Percentiles rank a stretch among this genome's conserved stretches.
Conservation (phyloP, 2,888 invertebrate species). For the Lottia gigantea region DNA sequence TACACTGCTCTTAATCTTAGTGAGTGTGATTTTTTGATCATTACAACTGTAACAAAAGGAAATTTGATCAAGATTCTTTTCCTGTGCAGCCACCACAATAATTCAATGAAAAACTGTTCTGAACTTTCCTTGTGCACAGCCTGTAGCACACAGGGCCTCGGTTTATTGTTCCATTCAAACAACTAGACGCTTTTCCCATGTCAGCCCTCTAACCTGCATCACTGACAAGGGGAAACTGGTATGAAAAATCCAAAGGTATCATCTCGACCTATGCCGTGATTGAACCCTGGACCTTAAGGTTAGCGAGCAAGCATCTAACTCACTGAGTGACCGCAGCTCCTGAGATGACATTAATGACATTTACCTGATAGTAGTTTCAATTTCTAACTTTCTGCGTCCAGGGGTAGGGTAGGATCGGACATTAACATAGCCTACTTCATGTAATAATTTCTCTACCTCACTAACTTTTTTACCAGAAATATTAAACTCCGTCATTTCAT, state of each 20-base stretch:
- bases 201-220: background rate
- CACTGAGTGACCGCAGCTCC: too few species aligned
- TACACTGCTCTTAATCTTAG: slow-evolving; percentile 80
- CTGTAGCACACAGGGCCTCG: background rate
- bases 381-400: slow-evolving; percentile 86
- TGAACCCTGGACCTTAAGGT: too few species aligned
- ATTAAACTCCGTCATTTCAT: slow-evolving; percentile 82
- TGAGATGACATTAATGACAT: slow-evolving; percentile 25
- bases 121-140: background rate
- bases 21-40: slow-evolving; percentile 42
- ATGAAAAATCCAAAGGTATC: background rate
- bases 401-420: slow-evolving; percentile 93
- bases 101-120: too few species aligned
- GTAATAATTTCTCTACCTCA: slow-evolving; percentile 83
- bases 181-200: background rate
- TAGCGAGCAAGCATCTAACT: background rate
- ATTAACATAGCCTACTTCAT: slow-evolving; percentile 85
- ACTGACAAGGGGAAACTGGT: background rate
- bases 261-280: too few species aligned
- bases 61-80: too few species aligned
- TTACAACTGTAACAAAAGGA: slow-evolving; percentile 51
- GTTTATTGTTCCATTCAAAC: background rate
- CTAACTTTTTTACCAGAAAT: slow-evolving; percentile 91
- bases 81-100: too few species aligned
- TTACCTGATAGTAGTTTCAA: slow-evolving; percentile 83